Percentiles rank a stretch among this genome's conserved stretches.
phyloP scores from a whole-genome alignment of 2,888 invertebrate genomes.

The Leptopilina myrica region DNA sequence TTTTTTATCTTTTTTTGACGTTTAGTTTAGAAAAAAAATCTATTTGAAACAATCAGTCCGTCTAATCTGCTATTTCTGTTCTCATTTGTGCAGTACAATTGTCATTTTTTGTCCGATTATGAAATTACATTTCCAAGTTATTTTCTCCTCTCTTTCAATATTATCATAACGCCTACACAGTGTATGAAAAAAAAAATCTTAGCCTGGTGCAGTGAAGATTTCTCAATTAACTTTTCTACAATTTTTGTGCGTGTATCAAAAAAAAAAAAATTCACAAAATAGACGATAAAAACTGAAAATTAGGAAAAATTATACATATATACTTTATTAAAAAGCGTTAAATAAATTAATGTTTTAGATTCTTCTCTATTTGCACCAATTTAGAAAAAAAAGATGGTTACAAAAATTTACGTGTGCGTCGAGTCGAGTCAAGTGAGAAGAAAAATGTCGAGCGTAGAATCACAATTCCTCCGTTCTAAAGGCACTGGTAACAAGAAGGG shows the following conservation, averaged over 20 bases:
- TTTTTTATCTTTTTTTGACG: constrained; percentile 43
- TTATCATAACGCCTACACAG: not conserved
- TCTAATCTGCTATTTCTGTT: constrained; percentile 32
- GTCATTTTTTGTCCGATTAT: constrained; percentile 1
- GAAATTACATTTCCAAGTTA: not conserved
- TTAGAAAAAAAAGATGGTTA: not conserved
- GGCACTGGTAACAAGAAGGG: constrained; percentile 38
- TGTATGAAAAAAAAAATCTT: constrained; percentile 9
- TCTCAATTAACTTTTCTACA: not conserved
- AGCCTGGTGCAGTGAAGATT: constrained; percentile 38
- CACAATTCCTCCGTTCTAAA: constrained; percentile 29
- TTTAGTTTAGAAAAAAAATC: constrained; percentile 13
- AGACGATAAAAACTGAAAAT: not conserved
- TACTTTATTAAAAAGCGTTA: no score
- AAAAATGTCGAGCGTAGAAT: constrained; percentile 16
- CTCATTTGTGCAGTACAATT: constrained; percentile 29
- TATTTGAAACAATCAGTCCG: constrained; percentile 55
- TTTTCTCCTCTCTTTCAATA: not conserved
- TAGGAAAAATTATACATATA: no score
- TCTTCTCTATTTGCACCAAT: not conserved
- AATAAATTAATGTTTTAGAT: not conserved
- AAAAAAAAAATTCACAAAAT: not conserved
- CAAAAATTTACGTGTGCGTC: constrained; percentile 13
- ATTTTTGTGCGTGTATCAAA: constrained; percentile 27
- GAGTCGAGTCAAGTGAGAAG: constrained; percentile 22